Conservation (phyloP, 2,888 invertebrate genomes). For the Carpatolechia fugitivella region DNA sequence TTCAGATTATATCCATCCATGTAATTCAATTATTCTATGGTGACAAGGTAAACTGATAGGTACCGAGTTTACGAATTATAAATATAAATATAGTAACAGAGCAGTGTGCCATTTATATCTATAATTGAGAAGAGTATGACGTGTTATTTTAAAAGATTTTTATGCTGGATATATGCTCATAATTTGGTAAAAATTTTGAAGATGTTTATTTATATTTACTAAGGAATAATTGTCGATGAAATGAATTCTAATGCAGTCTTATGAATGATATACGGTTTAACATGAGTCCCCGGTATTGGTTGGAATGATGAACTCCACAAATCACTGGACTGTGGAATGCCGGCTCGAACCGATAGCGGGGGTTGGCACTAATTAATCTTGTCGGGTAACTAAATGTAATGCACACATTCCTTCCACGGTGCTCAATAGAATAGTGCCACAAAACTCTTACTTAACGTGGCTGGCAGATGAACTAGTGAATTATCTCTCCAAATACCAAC, state of each 20-base stretch:
- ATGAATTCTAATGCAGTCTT: constrained; percentile 54
- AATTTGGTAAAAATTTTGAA: constrained; percentile 76
- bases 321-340: constrained; percentile 3
- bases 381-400: constrained; percentile 55
- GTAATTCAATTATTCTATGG: constrained; percentile 78
- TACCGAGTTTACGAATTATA: constrained; percentile 64
- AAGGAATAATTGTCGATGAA: constrained; percentile 61
- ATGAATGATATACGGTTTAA: constrained; percentile 51
- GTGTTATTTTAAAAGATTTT: constrained; percentile 72
- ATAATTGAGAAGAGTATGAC: constrained; percentile 65
- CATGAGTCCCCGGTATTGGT: constrained; percentile 30
- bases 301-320: background rate
- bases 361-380: constrained; percentile 30
- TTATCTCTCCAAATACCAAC: too few species aligned
- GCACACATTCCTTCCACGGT: constrained; percentile 85
- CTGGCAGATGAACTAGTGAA: background rate
- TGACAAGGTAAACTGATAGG: constrained; percentile 75
- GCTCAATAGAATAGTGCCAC: constrained; percentile 65
- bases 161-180: constrained; percentile 76
- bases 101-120: constrained; percentile 77
- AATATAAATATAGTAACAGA: constrained; percentile 60
- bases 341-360: constrained; percentile 21
- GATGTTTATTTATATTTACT: constrained; percentile 74
- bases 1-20: constrained; percentile 76
- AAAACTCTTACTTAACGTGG: constrained; percentile 32